Evolutionary conservation across 2,888 invertebrate genomes (phyloP), one percentile per base, ranked within the genome.

Genomic region (Nomada fucata): DNA sequence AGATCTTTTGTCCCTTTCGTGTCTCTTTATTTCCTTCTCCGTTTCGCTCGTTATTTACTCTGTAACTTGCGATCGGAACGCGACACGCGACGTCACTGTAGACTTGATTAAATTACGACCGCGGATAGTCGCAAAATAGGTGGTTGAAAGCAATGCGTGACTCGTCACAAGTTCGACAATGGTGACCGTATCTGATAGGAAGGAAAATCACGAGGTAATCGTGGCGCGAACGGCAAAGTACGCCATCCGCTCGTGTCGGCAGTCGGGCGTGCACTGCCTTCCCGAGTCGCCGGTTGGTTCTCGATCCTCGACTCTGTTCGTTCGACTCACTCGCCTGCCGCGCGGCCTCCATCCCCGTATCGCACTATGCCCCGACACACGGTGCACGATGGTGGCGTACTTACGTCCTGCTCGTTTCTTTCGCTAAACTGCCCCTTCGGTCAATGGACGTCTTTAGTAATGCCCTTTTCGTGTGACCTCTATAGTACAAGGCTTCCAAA

Each of bases 221-320:
- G 85, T 84, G 78, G 86, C 85, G 88, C 86, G 87, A 90, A 87
- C 83, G 76, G 78, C 76, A 86, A 89, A 89, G 89, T 90, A 88
- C 91, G 82, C 93, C 93, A 91, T 92, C 92, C 93, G 90, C 91
- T 93, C 93, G 92, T 91, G 91, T 93, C 92, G 93, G 92, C 93
- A 92, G 93, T 93, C 93, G 92, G 92, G 93, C 93, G 93, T 93
- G 92, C 93, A 93, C 93, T 93, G 93, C 89, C 91, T 90, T 89
- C 83, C 84, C 78, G 81, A 85, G 85, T 82, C 86, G 85, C 79
- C 85, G 86, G 85, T 82, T 83, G 83, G 83, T 82, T 84, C 90
- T 84, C 89, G 87, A 89, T 88, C 89, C 90, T 88, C 88, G 77
- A 84, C 86, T 88, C 82, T 70, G 79, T 72, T 83, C 71, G 83